Percentiles rank a stretch among this genome's conserved stretches.
These are phyloP conservation scores for Aphidius gifuensis DNA, from an alignment of 1,140 invertebrate species.

Conservation along the genomic window DNA sequence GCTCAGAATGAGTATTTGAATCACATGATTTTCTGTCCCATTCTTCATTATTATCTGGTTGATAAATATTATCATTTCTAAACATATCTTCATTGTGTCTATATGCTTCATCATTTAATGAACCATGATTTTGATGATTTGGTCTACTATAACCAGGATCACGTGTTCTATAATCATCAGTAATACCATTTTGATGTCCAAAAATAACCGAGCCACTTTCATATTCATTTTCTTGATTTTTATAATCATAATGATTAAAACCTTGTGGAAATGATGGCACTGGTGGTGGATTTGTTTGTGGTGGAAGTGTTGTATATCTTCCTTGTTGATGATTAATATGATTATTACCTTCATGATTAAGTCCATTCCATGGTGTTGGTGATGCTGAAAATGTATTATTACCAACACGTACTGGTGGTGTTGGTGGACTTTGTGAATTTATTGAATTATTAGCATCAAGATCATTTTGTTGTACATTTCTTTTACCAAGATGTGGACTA, in stretches of 20 bases:
- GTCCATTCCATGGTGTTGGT: slow-evolving; percentile 43
- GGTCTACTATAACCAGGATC: slow-evolving; percentile 36
- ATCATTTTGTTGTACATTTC: slow-evolving; percentile 42
- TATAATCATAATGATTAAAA: slow-evolving; percentile 50
- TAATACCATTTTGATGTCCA: slow-evolving; percentile 47
- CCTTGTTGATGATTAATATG: slow-evolving; percentile 34
- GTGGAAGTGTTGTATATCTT: slow-evolving; percentile 49
- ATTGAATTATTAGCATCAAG: slow-evolving; percentile 41
- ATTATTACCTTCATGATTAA: slow-evolving; percentile 17
- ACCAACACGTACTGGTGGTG: slow-evolving; percentile 43
- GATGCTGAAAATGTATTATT: slow-evolving; percentile 44
- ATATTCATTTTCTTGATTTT: slow-evolving; percentile 54
- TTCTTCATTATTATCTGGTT: slow-evolving; percentile 46
- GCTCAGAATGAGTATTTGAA: slow-evolving; percentile 52
- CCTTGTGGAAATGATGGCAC: slow-evolving; percentile 47
- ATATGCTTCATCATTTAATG: slow-evolving; percentile 45
- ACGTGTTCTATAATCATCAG: slow-evolving; percentile 40
- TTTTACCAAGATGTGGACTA: slow-evolving; percentile 47
- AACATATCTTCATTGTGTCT: slow-evolving; percentile 47
- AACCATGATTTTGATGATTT: slow-evolving; percentile 37
- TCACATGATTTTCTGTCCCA: slow-evolving; percentile 55
- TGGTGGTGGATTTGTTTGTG: slow-evolving; percentile 48
- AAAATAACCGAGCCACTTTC: slow-evolving; percentile 57
- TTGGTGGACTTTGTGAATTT: slow-evolving; percentile 49
- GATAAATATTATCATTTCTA: slow-evolving; percentile 44